Conservation (phyloP, 2,888 invertebrate species). For the Eurytoma californica region DNA sequence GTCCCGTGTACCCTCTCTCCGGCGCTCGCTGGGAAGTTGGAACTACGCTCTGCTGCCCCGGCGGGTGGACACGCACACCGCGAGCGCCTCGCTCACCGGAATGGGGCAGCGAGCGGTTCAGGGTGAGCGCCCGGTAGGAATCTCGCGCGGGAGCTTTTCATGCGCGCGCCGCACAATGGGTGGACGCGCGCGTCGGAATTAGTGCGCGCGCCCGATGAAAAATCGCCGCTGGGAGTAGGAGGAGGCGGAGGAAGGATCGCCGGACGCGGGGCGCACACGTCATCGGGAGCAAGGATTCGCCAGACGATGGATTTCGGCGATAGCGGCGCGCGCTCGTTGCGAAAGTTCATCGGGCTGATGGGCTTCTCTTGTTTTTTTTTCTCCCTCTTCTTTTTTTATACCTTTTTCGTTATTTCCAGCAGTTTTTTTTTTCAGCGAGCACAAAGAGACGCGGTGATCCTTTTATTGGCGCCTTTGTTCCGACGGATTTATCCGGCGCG, state of each 20-base stretch:
- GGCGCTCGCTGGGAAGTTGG: slow-evolving; percentile 70
- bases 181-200: neutral
- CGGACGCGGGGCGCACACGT: slow-evolving; percentile 2
- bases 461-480: slow-evolving; percentile 34
- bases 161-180: slow-evolving; percentile 10
- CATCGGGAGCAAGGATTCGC: slow-evolving; percentile 40
- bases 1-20: slow-evolving; percentile 49
- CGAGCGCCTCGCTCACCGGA: slow-evolving; percentile 35
- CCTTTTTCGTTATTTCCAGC: slow-evolving; percentile 4
- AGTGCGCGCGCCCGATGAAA: slow-evolving; percentile 7
- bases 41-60: slow-evolving; percentile 73
- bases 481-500: neutral
- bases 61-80: slow-evolving; percentile 63
- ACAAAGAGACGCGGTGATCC: slow-evolving; percentile 29
- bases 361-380: slow-evolving; percentile 1
- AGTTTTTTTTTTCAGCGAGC: neutral
- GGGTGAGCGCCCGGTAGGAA: slow-evolving; percentile 72
- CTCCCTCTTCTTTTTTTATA: neutral
- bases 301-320: slow-evolving; percentile 42
- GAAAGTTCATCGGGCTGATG: slow-evolving; percentile 12
- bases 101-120: slow-evolving; percentile 63
- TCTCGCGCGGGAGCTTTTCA: slow-evolving; percentile 57
- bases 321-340: slow-evolving; percentile 17
- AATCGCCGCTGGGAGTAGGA: neutral
- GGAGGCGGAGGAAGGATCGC: neutral